Conservation (phyloP, 1,140 invertebrate species). For the Zophobas atratus region DNA sequence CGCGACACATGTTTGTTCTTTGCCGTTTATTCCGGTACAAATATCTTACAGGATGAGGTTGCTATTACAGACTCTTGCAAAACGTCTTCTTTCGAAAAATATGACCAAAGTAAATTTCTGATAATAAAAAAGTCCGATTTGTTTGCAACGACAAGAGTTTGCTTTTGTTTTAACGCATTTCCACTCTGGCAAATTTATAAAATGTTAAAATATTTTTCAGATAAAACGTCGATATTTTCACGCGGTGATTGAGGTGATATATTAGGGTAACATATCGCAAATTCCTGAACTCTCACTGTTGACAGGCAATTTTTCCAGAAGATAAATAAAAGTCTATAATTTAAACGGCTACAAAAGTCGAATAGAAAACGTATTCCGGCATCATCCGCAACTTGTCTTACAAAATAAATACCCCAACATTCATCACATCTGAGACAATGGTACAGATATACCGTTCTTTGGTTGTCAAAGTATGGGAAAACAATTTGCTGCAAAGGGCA, state of each 20-base stretch:
- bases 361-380: conserved; percentile 44
- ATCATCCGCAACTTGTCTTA: conserved; percentile 36
- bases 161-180: too few relatives aligned
- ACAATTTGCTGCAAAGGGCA: conserved; percentile 58
- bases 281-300: conserved; percentile 37
- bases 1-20: conserved; percentile 24
- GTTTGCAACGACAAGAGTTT: too few relatives aligned
- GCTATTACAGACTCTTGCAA: background rate
- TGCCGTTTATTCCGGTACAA: conserved; percentile 19
- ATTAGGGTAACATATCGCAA: conserved; percentile 39
- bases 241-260: conserved; percentile 19
- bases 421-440: conserved; percentile 56
- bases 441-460: conserved; percentile 52
- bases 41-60: conserved; percentile 8
- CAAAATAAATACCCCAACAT: conserved; percentile 49
- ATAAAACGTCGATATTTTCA: conserved; percentile 23
- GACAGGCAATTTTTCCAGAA: conserved; percentile 51
- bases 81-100: background rate
- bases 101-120: too few relatives aligned
- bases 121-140: too few relatives aligned
- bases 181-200: background rate
- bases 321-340: conserved; percentile 52
- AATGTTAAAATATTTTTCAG: conserved; percentile 2
- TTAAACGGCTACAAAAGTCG: conserved; percentile 53
- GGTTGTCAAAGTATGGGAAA: conserved; percentile 59